Evolutionary conservation across 2,797 vertebrate species (phyloP).

Genomic region (Myotis vivesi): DNA sequence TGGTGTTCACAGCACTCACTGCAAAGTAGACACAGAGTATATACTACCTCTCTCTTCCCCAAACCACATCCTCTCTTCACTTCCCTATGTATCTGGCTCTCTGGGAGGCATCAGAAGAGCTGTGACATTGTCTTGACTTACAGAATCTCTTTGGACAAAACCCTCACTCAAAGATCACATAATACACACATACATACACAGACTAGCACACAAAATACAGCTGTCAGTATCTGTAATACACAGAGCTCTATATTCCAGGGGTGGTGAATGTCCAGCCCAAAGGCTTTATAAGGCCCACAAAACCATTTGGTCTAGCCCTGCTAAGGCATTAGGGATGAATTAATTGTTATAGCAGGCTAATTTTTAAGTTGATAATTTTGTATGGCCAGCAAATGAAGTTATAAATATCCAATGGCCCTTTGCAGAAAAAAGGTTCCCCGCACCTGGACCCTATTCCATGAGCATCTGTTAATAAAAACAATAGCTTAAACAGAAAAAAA

Average conservation of each 20-base stretch:
- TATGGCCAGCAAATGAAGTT: too few relatives aligned
- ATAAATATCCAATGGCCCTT: too few relatives aligned
- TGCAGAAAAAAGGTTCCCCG: too few relatives aligned
- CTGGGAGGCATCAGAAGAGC: not conserved
- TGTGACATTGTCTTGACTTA: not conserved
- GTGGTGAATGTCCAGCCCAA: too few relatives aligned
- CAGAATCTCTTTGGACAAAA: not conserved
- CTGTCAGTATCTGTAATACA: not conserved
- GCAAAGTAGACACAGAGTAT: not conserved
- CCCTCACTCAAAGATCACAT: not conserved
- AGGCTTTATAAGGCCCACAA: too few relatives aligned
- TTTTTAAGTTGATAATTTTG: too few relatives aligned
- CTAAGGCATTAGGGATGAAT: too few relatives aligned
- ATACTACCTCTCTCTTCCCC: not conserved
- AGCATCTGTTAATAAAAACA: not conserved
- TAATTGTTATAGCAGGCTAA: too few relatives aligned
- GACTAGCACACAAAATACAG: not conserved
- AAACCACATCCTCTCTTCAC: not conserved
- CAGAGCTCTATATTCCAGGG: not conserved
- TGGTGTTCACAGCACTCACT: too few relatives aligned
- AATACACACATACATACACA: not conserved
- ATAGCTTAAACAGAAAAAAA: not conserved
- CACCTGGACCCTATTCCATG: not conserved
- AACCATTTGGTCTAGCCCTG: too few relatives aligned
- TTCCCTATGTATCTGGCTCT: not conserved